Evolutionary conservation across 2,888 invertebrate genomes (phyloP).

Genomic region (Harpalus rufipes): DNA sequence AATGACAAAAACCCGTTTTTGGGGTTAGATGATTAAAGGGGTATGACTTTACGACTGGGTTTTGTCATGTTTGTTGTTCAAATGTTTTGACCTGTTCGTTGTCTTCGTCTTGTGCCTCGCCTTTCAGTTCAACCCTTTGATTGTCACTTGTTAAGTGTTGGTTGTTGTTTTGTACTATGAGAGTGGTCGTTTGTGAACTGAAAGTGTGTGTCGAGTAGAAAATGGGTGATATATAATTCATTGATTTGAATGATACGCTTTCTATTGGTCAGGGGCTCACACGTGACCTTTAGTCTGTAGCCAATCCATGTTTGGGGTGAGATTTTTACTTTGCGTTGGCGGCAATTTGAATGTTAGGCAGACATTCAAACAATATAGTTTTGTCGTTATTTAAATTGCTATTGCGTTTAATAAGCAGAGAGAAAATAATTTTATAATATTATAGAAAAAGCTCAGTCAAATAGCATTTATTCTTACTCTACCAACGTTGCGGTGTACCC

Average conservation of each 20-base stretch:
- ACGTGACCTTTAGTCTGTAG: too few species aligned
- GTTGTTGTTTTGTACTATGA: constrained; percentile 23
- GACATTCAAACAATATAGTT: too few species aligned
- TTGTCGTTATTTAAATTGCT: too few species aligned
- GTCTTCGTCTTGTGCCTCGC: constrained; percentile 66
- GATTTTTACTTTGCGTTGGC: too few species aligned
- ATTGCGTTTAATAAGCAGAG: too few species aligned
- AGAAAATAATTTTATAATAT: too few species aligned
- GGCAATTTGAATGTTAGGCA: too few species aligned
- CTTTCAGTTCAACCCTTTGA: constrained; percentile 62
- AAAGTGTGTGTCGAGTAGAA: constrained; percentile 5
- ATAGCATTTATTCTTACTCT: too few species aligned
- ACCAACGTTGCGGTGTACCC: too few species aligned
- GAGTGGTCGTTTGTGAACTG: constrained; percentile 21
- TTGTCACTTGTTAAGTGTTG: constrained; percentile 51
- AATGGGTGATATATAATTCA: not conserved
- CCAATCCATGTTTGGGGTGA: too few species aligned
- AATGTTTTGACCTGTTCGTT: constrained; percentile 66
- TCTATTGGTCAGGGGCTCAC: too few species aligned
- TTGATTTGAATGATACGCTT: not conserved
- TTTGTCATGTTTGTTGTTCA: constrained; percentile 67
- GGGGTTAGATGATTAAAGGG: constrained; percentile 64
- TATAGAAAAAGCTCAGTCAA: too few species aligned
- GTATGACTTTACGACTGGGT: constrained; percentile 63
- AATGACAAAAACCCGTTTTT: constrained; percentile 61